Percentiles rank a stretch among this genome's conserved stretches.
Conservation (phyloP, 2,888 invertebrate genomes). For the Tetragnatha montana region DNA sequence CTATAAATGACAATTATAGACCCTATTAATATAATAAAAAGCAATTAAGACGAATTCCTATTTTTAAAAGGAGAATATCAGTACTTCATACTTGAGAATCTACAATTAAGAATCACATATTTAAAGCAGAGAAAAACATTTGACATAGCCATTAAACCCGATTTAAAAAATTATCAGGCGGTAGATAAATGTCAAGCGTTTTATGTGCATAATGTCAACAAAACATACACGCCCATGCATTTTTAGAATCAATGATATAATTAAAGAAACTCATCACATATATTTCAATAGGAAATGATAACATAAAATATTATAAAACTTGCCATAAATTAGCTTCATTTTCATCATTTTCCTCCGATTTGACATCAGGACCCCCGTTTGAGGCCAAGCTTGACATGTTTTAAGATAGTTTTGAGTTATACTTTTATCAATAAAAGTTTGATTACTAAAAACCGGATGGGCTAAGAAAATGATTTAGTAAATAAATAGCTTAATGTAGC, state of each 20-base stretch:
- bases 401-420: neutral
- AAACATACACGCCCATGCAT: neutral
- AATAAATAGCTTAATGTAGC: neutral
- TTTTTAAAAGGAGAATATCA: too few relatives aligned
- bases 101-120: too few relatives aligned
- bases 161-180: too few relatives aligned
- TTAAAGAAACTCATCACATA: neutral
- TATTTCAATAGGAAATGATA: neutral
- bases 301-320: neutral
- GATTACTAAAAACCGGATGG: neutral
- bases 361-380: constrained; percentile 32
- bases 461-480: neutral
- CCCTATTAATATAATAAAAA: too few relatives aligned
- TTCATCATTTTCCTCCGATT: constrained; percentile 45
- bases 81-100: too few relatives aligned
- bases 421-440: neutral
- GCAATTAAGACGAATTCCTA: too few relatives aligned
- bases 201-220: neutral
- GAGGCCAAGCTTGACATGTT: constrained; percentile 38
- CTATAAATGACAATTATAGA: too few relatives aligned
- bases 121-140: too few relatives aligned
- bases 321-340: constrained; percentile 47
- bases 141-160: too few relatives aligned
- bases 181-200: too few relatives aligned
- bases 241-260: neutral